These are phyloP conservation scores for Nyctibius grandis DNA, from an alignment of 2,797 vertebrate species.

Conservation along the genomic window DNA sequence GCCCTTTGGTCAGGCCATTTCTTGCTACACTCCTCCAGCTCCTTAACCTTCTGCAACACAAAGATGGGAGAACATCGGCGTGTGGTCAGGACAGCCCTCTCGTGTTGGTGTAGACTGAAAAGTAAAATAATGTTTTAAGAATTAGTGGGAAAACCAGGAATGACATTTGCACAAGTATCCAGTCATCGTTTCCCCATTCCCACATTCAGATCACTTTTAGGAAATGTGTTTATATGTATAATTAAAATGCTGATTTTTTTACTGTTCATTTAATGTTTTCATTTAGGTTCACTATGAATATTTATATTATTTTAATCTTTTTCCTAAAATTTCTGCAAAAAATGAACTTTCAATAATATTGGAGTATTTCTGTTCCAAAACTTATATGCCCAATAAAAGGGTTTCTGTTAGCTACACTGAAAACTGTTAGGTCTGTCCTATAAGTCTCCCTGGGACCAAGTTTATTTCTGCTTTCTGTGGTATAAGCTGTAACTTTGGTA, in stretches of 20 bases:
- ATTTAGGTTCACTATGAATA: neutral
- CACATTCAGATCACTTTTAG: neutral
- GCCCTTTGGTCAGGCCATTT: accelerated
- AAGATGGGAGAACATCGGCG: neutral
- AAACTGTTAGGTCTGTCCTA: neutral
- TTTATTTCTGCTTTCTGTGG: neutral
- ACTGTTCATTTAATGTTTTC: neutral
- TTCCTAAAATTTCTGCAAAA: neutral
- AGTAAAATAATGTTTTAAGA: neutral
- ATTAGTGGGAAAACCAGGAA: neutral
- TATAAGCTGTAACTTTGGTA: neutral
- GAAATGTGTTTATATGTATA: neutral
- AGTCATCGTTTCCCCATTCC: neutral
- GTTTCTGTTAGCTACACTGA: neutral
- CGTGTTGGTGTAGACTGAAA: neutral
- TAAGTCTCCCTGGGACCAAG: neutral
- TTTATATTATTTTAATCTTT: neutral
- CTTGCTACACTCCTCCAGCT: neutral
- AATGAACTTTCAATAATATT: neutral
- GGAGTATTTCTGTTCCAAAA: neutral
- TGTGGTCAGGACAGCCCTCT: neutral
- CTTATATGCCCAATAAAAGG: neutral
- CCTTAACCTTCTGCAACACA: neutral
- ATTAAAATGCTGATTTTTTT: neutral
- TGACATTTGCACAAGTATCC: neutral